A percentile compares a stretch with the other conserved stretches of the same genome.
phyloP scores from a whole-genome alignment of 1,140 invertebrate species.

The Drosophila nannoptera region DNA sequence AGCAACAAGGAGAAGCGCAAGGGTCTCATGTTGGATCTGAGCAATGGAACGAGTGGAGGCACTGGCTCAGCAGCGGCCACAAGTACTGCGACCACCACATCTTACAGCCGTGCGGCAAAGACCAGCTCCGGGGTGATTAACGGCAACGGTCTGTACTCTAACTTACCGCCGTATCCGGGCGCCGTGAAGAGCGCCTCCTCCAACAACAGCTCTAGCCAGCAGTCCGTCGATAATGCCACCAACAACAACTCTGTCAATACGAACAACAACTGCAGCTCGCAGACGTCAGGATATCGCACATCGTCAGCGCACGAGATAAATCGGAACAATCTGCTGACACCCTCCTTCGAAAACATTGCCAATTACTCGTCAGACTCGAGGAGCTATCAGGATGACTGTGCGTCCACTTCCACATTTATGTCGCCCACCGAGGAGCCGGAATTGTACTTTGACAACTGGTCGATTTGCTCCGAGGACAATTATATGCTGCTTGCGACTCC shows the following conservation, averaged over 20 bases:
- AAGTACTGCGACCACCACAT: slow-evolving; percentile 43
- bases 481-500: slow-evolving; percentile 73
- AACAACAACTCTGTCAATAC: slow-evolving; percentile 71
- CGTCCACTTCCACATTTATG: slow-evolving; percentile 79
- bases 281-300: slow-evolving; percentile 75
- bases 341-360: slow-evolving; percentile 76
- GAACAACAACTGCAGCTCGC: slow-evolving; percentile 69
- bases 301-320: slow-evolving; percentile 79
- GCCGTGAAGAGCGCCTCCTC: slow-evolving; percentile 67
- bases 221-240: slow-evolving; percentile 62
- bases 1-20: slow-evolving; percentile 79
- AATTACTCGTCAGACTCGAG: slow-evolving; percentile 78
- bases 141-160: slow-evolving; percentile 69
- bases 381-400: slow-evolving; percentile 76
- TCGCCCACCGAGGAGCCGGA: slow-evolving; percentile 83
- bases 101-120: slow-evolving; percentile 48
- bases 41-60: slow-evolving; percentile 16
- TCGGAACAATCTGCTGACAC: slow-evolving; percentile 74
- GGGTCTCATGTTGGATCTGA: slow-evolving; percentile 85
- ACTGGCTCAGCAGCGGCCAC: slow-evolving; percentile 45
- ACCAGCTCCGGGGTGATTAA: slow-evolving; percentile 57
- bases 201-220: slow-evolving; percentile 66
- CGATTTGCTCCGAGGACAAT: slow-evolving; percentile 83
- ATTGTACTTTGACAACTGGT: slow-evolving; percentile 85
- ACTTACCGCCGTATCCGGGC: slow-evolving; percentile 70